Percentiles rank a stretch among this genome's conserved stretches.
These are phyloP conservation scores for Lasioglossum albipes DNA, from an alignment of 1,140 invertebrate species.

Conservation along the genomic window DNA sequence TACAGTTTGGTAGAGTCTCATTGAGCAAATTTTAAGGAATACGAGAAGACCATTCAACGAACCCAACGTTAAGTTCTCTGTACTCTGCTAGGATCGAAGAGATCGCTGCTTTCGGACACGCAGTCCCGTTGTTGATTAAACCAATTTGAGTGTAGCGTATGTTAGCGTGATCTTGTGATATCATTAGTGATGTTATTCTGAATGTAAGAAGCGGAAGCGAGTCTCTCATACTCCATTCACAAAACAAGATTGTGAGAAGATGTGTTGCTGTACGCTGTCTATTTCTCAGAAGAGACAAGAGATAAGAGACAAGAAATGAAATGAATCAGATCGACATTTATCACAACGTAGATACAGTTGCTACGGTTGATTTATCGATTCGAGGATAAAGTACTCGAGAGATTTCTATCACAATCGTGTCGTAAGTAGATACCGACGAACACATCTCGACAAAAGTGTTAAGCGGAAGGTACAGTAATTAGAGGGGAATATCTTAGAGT, in stretches of 20 bases:
- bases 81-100: too few relatives aligned
- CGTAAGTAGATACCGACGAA: neutral
- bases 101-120: too few relatives aligned
- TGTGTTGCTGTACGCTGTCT: neutral
- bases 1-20: too few relatives aligned
- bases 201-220: conserved; percentile 41
- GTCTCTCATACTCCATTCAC: conserved; percentile 9
- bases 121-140: too few relatives aligned
- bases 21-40: too few relatives aligned
- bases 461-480: conserved; percentile 17
- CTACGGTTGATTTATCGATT: neutral
- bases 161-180: conserved; percentile 25
- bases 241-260: conserved; percentile 12
- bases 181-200: conserved; percentile 21
- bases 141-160: neutral
- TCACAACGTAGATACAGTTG: too few relatives aligned
- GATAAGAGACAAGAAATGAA: neutral
- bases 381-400: neutral
- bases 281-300: neutral
- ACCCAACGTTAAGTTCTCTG: too few relatives aligned
- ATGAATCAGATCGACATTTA: too few relatives aligned
- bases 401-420: neutral
- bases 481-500: conserved; percentile 12
- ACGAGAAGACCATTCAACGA: too few relatives aligned
- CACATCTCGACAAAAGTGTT: conserved; percentile 9